A percentile compares a stretch with the other conserved stretches of the same genome.
These are phyloP conservation scores for Hyperoplus immaculatus DNA, from an alignment of 2,797 vertebrate species.

Conservation along the genomic window DNA sequence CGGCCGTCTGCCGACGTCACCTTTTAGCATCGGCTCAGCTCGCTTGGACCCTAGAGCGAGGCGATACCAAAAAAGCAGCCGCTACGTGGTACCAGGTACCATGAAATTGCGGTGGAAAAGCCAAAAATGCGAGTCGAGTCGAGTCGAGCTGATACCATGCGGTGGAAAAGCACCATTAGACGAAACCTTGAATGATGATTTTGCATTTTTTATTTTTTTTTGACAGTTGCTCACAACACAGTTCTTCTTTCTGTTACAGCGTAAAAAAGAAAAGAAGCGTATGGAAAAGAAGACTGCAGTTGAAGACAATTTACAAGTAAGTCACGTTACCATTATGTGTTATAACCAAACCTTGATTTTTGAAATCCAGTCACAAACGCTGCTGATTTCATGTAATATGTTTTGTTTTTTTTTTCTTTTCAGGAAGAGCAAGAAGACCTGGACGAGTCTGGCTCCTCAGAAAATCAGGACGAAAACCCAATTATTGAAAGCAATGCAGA, in stretches of 20 bases:
- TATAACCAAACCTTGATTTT: not conserved
- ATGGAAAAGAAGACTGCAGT: constrained; percentile 73
- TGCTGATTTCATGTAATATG: not conserved
- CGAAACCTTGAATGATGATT: not conserved
- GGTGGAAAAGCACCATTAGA: too few species aligned
- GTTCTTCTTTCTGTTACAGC: constrained; percentile 65
- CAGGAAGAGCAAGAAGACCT: constrained; percentile 62
- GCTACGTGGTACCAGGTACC: too few species aligned
- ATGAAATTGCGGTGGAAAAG: too few species aligned
- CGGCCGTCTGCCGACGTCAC: too few species aligned
- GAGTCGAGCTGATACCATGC: too few species aligned
- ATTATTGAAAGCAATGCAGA: constrained; percentile 46
- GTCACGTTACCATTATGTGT: constrained; percentile 21
- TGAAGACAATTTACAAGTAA: constrained; percentile 71
- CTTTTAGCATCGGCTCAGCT: too few species aligned
- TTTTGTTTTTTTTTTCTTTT: constrained; percentile 3
- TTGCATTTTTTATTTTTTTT: not conserved
- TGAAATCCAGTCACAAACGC: too few species aligned
- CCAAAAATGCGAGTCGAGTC: too few species aligned
- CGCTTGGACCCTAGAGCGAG: too few species aligned
- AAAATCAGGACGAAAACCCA: constrained; percentile 46
- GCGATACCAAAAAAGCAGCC: too few species aligned
- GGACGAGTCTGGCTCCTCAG: constrained; percentile 57
- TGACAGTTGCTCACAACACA: not conserved
- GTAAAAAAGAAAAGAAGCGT: constrained; percentile 83